A percentile compares a stretch with the other conserved stretches of the same genome.
These are phyloP conservation scores for Macrostomum cliftonense DNA, from an alignment of 2,888 invertebrate species.

Conservation along the genomic window DNA sequence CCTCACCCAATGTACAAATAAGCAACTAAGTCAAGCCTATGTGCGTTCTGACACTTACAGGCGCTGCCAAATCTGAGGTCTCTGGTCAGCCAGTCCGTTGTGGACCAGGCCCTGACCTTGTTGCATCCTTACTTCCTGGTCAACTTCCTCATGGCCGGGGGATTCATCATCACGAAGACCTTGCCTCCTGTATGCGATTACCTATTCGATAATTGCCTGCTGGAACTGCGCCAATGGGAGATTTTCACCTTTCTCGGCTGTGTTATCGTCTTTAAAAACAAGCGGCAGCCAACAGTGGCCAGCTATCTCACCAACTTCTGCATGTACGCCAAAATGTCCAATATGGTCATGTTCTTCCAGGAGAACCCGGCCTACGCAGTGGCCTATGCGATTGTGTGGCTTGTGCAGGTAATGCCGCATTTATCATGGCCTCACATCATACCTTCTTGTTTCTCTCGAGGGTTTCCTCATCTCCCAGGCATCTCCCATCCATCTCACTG, in stretches of 20 bases:
- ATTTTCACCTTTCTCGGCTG: slow-evolving; percentile 83
- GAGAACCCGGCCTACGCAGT: slow-evolving; percentile 66
- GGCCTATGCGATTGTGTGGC: slow-evolving; percentile 54
- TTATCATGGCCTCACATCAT: too few relatives aligned
- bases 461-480: too few relatives aligned
- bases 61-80: too few relatives aligned
- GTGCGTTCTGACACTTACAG: too few relatives aligned
- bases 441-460: too few relatives aligned
- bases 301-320: slow-evolving; percentile 80
- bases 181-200: slow-evolving; percentile 17
- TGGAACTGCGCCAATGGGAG: slow-evolving; percentile 54
- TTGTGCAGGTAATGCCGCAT: not conserved
- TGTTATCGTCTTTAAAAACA: slow-evolving; percentile 74
- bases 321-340: slow-evolving; percentile 80
- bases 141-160: slow-evolving; percentile 18
- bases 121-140: slow-evolving; percentile 20
- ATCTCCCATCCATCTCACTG: too few relatives aligned
- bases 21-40: too few relatives aligned
- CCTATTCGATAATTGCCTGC: slow-evolving; percentile 22
- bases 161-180: slow-evolving; percentile 21
- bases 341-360: slow-evolving; percentile 73
- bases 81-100: too few relatives aligned
- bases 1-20: too few relatives aligned
- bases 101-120: slow-evolving; percentile 8
- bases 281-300: slow-evolving; percentile 52